Base-by-base conservation (phyloP, 2,797 vertebrate genomes). In the Lerista edwardsae region DNA sequence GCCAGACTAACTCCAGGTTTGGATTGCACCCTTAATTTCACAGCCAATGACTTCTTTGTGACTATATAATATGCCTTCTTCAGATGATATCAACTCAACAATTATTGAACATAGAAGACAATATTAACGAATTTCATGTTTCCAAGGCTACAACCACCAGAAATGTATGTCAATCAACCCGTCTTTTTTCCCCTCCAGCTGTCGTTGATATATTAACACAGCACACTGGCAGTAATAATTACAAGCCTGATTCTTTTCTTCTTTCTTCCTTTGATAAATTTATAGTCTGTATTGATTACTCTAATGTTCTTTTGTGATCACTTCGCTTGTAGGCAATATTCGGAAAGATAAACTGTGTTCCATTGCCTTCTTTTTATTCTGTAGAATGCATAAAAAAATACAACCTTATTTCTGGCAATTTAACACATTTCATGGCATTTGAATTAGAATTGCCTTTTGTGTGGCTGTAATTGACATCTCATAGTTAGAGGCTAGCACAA, bases 51-150 rank as follows among this genome's bases (percentile, higher is more conserved):
- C 59, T 87, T 78, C 89, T 95, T 92, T 87, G 79, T 93, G 87
- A 91, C 87, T 93, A 94, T 94, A 93, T 93, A 89, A 93, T 91
- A 47, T 73, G 57, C 84, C 78, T 90, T 89, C 80, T 87, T 92
- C 79, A 80, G 84, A 91, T 90, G 68, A 91, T 89, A 91, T 92
- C 85, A 89, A 67, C 81, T 93, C 80, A 21, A 85, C 88, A 93
- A 85, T 94, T 94, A 94, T 87, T 79, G 62, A 85, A 94, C 72
- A 71, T 80, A 92, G 78, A 73, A 95, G 92, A 92, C 75, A 90
- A 87, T 89, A 84, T 62, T 93, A 92, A 93, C 93, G 82, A 83
- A 84, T 90, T 94, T 94, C 86, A 93, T 94, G 93, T 93, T 94
- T 94, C 91, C 94, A 92, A 92, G 81, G 55, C 29, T 91, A 86